Evolutionary conservation across 2,888 invertebrate genomes (phyloP).

Genomic region (Andrena bicolor): DNA sequence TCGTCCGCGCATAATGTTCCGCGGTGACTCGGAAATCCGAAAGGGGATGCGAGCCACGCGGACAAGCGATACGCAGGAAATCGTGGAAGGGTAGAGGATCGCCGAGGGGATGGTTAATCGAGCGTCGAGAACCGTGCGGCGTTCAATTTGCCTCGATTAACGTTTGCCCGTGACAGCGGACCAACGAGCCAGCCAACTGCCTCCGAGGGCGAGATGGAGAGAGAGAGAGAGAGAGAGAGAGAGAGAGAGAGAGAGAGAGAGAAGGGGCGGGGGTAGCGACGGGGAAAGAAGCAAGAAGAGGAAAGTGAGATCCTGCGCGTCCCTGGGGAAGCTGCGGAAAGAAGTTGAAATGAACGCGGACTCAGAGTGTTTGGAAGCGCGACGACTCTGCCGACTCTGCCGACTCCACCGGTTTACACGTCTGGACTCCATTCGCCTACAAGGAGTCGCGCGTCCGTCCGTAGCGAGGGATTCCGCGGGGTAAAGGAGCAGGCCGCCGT

Average conservation of each 20-base stretch:
- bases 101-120: slow-evolving; percentile 66
- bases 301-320: slow-evolving; percentile 14
- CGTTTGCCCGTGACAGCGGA: slow-evolving; percentile 61
- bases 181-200: slow-evolving; percentile 24
- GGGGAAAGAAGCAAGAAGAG: slow-evolving; percentile 15
- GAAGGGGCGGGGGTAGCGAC: neutral
- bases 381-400: neutral
- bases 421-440: neutral
- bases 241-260: neutral
- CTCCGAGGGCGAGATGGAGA: slow-evolving; percentile 14
- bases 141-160: slow-evolving; percentile 74
- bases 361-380: neutral
- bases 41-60: slow-evolving; percentile 20
- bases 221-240: neutral
- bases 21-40: slow-evolving; percentile 18
- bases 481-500: slow-evolving; percentile 61
- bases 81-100: slow-evolving; percentile 34
- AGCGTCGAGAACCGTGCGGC: slow-evolving; percentile 69
- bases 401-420: neutral
- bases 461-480: slow-evolving; percentile 14
- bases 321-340: neutral
- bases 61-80: slow-evolving; percentile 30
- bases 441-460: neutral
- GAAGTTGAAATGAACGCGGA: slow-evolving; percentile 11
- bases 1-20: neutral